phyloP scores from a whole-genome alignment of 2,888 invertebrate genomes.

The Drosophila recens region DNA sequence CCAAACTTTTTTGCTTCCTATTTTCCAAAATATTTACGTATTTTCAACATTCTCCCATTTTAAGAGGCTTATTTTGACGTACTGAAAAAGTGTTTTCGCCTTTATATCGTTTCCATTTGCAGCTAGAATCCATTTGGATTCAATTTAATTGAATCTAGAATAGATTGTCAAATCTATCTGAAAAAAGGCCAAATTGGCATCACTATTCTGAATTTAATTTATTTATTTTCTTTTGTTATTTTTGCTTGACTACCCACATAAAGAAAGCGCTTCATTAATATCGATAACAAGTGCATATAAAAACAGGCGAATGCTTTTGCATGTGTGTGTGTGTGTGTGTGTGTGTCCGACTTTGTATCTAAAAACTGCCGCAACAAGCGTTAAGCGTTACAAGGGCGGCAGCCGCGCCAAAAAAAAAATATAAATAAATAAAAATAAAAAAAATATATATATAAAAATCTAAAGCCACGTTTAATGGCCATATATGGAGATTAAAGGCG shows the following conservation, averaged over 20 bases:
- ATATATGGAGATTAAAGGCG: slow-evolving; percentile 66
- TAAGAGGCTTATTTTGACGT: too few species aligned
- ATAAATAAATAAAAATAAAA: slow-evolving; percentile 15
- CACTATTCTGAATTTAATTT: not conserved
- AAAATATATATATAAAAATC: slow-evolving; percentile 26
- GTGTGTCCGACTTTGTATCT: not conserved
- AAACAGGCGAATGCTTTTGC: not conserved
- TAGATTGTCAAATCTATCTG: too few species aligned
- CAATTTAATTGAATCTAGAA: too few species aligned
- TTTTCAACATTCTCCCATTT: too few species aligned
- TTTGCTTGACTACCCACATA: slow-evolving; percentile 35
- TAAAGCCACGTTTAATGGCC: slow-evolving; percentile 59
- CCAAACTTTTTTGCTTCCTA: too few species aligned
- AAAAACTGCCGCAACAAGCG: slow-evolving; percentile 48
- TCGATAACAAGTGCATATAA: slow-evolving; percentile 53
- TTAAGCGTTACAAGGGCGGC: slow-evolving; percentile 77
- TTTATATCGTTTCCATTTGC: too few species aligned
- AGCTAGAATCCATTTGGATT: too few species aligned
- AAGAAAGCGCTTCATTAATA: slow-evolving; percentile 54
- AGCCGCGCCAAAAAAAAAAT: slow-evolving; percentile 55
- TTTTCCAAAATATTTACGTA: too few species aligned
- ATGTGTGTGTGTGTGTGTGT: too few species aligned
- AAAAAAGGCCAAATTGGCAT: too few species aligned
- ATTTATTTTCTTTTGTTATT: not conserved
- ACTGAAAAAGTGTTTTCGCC: too few species aligned